These are phyloP conservation scores for Erannis defoliaria DNA, from an alignment of 2,888 invertebrate genomes.

Conservation along the genomic window DNA sequence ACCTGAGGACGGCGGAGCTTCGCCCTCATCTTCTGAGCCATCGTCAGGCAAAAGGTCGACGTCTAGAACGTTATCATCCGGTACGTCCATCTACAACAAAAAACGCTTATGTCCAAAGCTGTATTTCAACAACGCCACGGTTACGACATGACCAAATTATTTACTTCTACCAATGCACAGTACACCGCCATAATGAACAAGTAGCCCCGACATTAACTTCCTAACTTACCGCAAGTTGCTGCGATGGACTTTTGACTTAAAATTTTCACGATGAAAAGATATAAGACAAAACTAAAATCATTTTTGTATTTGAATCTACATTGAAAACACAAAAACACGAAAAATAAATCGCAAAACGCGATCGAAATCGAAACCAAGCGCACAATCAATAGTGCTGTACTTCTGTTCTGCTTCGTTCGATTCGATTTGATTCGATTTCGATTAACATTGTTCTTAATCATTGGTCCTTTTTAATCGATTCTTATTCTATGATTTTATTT, in stretches of 20 bases:
- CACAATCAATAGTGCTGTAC: conserved; percentile 54
- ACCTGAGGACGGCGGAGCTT: conserved; percentile 87
- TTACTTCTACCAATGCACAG: conserved; percentile 60
- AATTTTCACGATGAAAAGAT: conserved; percentile 67
- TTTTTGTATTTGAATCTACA: conserved; percentile 68
- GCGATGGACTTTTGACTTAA: conserved; percentile 75
- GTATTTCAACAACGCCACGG: not conserved
- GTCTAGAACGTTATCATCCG: conserved; percentile 85
- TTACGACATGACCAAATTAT: conserved; percentile 56
- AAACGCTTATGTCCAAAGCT: conserved; percentile 17
- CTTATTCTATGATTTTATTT: not conserved
- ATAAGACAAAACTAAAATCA: conserved; percentile 65
- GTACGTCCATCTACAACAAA: conserved; percentile 80
- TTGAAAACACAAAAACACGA: conserved; percentile 67
- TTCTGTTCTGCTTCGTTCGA: conserved; percentile 37
- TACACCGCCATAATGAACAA: conserved; percentile 85
- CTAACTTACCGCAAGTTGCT: conserved; percentile 79
- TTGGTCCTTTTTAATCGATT: conserved; percentile 1
- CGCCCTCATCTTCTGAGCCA: conserved; percentile 91
- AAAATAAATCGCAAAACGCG: conserved; percentile 72
- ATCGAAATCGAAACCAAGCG: conserved; percentile 71
- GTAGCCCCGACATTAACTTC: conserved; percentile 68
- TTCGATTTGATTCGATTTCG: conserved; percentile 31
- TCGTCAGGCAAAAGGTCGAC: conserved; percentile 92
- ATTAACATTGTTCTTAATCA: conserved; percentile 10